phyloP scores from a whole-genome alignment of 1,140 invertebrate species.

The Amphibalanus amphitrite region DNA sequence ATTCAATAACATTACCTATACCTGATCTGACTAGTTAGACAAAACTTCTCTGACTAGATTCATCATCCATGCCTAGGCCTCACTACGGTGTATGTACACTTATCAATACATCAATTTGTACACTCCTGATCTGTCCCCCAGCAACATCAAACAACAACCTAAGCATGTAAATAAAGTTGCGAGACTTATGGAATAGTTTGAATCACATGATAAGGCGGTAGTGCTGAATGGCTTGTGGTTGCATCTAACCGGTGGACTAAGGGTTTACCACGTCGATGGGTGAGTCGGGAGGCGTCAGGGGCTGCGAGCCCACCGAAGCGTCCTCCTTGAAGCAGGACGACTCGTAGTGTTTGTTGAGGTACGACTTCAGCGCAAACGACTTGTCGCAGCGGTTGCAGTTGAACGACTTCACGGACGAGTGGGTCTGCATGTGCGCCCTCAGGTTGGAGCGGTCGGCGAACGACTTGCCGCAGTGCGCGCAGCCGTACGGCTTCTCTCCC shows the following conservation, averaged over 20 bases:
- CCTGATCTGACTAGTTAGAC: constrained; percentile 18
- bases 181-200: no score
- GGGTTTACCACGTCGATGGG: constrained; percentile 1
- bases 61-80: no score
- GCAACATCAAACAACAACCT: no score
- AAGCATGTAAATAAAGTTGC: no score
- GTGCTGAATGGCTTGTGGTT: background rate
- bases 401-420: constrained; percentile 78
- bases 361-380: constrained; percentile 88
- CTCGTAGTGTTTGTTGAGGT: constrained; percentile 92
- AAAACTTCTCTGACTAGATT: constrained; percentile 14
- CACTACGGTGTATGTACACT: no score
- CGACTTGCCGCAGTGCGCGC: constrained; percentile 48
- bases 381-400: constrained; percentile 76
- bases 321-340: constrained; percentile 44
- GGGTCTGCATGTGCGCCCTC: constrained; percentile 97
- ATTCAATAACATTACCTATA: no score
- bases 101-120: no score
- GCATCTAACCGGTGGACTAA: background rate
- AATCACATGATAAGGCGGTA: no score
- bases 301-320: background rate
- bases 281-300: background rate
- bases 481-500: constrained; percentile 48
- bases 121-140: no score
- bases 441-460: constrained; percentile 68